Percentiles rank a stretch among this genome's conserved stretches.
These are phyloP conservation scores for Oncopeltus fasciatus DNA, from an alignment of 1,140 invertebrate genomes.

Conservation along the genomic window DNA sequence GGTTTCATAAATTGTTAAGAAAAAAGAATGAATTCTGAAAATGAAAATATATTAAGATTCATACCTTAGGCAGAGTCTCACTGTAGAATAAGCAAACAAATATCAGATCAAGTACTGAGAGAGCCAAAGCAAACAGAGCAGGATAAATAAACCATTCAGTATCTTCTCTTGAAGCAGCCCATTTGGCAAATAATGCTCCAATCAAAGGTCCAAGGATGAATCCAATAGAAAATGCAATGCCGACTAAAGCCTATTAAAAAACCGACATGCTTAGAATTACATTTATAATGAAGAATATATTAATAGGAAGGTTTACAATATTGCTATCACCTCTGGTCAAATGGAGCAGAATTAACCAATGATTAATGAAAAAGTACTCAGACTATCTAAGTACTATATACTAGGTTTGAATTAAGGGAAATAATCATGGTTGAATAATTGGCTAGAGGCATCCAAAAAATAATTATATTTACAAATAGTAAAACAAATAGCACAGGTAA, in stretches of 20 bases:
- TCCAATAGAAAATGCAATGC: conserved; percentile 91
- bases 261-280: not conserved
- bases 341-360: no score
- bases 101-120: conserved; percentile 64
- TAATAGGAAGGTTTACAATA: no score
- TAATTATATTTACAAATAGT: no score
- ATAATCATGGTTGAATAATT: no score
- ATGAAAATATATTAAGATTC: conserved; percentile 14
- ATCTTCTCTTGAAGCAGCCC: conserved; percentile 34
- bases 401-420: no score
- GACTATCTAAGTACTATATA: no score
- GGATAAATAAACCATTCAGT: conserved; percentile 66
- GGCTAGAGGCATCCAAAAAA: no score
- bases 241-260: conserved; percentile 74
- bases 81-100: conserved; percentile 62
- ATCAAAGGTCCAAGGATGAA: conserved; percentile 93
- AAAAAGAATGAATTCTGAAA: no score
- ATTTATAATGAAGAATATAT: not conserved
- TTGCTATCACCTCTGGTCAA: no score
- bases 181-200: conserved; percentile 77
- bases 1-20: no score
- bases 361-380: no score
- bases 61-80: conserved; percentile 69
- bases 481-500: no score
- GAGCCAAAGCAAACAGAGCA: conserved; percentile 66